Percentiles rank a stretch among this genome's conserved stretches.
Conservation (phyloP, 92 coral and sea anemone genomes). For the Heteractis magnifica region DNA sequence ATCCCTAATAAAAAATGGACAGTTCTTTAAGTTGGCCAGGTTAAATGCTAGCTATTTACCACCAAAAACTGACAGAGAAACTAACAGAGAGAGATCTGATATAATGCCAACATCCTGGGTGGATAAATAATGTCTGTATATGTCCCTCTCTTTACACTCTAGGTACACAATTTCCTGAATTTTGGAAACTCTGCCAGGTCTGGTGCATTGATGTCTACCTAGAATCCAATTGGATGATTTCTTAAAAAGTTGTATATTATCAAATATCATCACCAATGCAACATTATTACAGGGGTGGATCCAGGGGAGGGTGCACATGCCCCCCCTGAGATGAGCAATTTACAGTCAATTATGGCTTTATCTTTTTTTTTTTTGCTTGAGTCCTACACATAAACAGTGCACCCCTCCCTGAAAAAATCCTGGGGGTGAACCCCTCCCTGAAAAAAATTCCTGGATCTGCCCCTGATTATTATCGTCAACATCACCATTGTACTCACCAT, state of each 20-base stretch:
- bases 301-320: no score
- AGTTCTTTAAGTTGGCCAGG: no score
- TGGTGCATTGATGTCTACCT: constrained; percentile 94
- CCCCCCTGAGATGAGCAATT: no score
- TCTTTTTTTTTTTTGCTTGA: no score
- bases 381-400: no score
- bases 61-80: constrained; percentile 97
- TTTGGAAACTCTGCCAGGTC: constrained; percentile 71
- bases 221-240: background rate
- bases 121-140: constrained; percentile 86
- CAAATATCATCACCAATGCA: no score
- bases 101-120: constrained; percentile 83
- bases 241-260: no score
- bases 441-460: background rate
- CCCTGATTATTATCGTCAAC: background rate
- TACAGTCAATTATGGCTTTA: no score
- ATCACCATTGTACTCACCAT: background rate
- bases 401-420: background rate
- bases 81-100: constrained; percentile 86
- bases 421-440: background rate
- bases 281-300: no score
- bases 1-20: no score
- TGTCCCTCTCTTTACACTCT: constrained; percentile 81
- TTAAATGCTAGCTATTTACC: constrained; percentile 13
- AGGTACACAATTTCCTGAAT: constrained; percentile 63